Conservation (phyloP, 2,888 invertebrate species). For the Ormyrus pomaceus region DNA sequence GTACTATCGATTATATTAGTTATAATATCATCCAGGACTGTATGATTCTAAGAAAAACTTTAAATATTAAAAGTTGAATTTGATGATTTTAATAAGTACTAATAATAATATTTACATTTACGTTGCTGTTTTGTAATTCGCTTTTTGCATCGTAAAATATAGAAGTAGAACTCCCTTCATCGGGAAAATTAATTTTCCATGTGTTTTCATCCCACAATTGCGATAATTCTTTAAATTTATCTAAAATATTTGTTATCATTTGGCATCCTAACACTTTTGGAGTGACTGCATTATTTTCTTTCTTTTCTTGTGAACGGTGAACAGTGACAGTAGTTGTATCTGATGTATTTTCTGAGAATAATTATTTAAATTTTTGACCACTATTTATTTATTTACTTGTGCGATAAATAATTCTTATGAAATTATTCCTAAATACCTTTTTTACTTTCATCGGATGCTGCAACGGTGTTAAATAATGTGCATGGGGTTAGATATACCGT, state of each 20-base stretch:
- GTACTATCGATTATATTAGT: not conserved
- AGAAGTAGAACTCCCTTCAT: not conserved
- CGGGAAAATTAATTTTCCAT: constrained; percentile 5
- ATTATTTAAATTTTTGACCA: too few species aligned
- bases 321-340: too few species aligned
- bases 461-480: not conserved
- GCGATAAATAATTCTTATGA: too few species aligned
- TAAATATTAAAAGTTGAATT: too few species aligned
- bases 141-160: constrained; percentile 5
- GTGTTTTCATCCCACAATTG: not conserved
- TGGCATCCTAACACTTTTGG: constrained; percentile 2
- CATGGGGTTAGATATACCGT: constrained; percentile 24
- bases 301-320: too few species aligned
- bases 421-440: too few species aligned
- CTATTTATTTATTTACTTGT: too few species aligned
- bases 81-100: too few species aligned
- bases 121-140: not conserved
- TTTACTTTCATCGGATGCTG: too few species aligned
- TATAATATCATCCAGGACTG: not conserved
- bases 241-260: constrained; percentile 14
- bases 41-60: not conserved
- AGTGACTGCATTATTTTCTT: not conserved
- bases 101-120: too few species aligned
- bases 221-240: constrained; percentile 10
- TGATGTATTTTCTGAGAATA: too few species aligned